Evolutionary conservation across 2,113 vertebrate genomes (phyloP).

Genomic region (Brachirus orientalis): DNA sequence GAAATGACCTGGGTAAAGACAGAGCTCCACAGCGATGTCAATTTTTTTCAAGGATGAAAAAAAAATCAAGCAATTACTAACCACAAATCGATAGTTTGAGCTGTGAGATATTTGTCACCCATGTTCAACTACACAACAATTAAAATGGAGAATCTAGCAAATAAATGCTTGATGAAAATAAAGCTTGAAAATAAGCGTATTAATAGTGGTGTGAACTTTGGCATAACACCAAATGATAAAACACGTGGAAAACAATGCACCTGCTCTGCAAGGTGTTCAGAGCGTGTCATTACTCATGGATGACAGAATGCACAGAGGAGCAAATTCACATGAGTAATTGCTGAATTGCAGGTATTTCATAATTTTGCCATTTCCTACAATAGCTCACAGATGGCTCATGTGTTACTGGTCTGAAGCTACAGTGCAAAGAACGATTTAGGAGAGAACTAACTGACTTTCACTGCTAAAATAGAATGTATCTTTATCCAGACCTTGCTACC

Average conservation of each 20-base stretch:
- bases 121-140: not conserved
- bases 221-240: slow-evolving; percentile 13
- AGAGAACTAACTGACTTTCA: slow-evolving; percentile 28
- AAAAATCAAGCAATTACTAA: no score
- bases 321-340: slow-evolving; percentile 57
- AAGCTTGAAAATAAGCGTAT: no score
- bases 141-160: not conserved
- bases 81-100: no score
- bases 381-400: slow-evolving; percentile 50
- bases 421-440: slow-evolving; percentile 25
- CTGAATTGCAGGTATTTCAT: slow-evolving; percentile 42
- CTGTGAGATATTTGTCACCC: no score
- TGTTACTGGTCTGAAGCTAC: slow-evolving; percentile 44
- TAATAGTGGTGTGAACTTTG: no score
- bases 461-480: slow-evolving; percentile 21
- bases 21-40: no score
- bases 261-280: slow-evolving; percentile 36
- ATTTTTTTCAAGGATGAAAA: no score
- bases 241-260: slow-evolving; percentile 32
- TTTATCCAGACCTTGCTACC: slow-evolving; percentile 19
- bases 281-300: slow-evolving; percentile 49
- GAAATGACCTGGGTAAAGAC: no score
- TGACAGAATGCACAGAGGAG: slow-evolving; percentile 40
- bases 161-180: not conserved
- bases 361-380: slow-evolving; percentile 39